Evolutionary conservation across 2,888 invertebrate genomes (phyloP), one percentile per base, ranked within the genome.

Genomic region (Apodemia duryi): DNA sequence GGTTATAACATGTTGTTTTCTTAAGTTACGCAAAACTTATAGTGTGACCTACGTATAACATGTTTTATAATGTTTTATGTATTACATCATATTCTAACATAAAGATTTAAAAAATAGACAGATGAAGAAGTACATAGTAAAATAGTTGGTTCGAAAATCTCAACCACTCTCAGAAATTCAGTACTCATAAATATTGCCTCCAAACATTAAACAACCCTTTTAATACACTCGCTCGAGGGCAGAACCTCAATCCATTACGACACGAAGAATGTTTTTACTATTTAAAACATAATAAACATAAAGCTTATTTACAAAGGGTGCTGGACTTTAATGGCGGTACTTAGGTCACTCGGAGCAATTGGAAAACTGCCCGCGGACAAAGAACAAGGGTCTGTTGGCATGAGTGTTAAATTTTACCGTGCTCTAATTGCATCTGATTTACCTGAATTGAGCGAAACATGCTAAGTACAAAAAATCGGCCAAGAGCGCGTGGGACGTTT

Each of bases 301-400:
- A 54, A 32, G 57, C 57, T 32, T 57, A 57, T 57, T 57, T 32
- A 6, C 57, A 57, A 32, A 57, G 57, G 57, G 57, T 32, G 32
- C 57, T 57, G 57, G 57, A 57, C 49, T 49, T 62, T 49, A 62
- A 62, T 62, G 32, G 43, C 62, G 21, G 28, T 32, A 32, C 49
- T 46, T 13, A 49, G 29, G 49, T n/a, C 46, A 32, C 46, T 49
- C 11, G 32, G 38, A 61, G 61, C 51, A 32, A 46, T 51, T 51
- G 51, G 51, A 28, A 61, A 61, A 65, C 46, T 57, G 63, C 66
- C 66, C 60, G 63, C 61, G 43, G 66, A 46, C 38, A 60, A 66
- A 63, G 57, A 65, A 63, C 66, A 49, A 66, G 63, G 63, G 63
- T 63, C 57, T 66, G 66, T 66, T 63, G 66, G 67, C 66, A 38